Base-by-base conservation (phyloP, 2,113 vertebrate species). In the Myrmecobius fasciatus region DNA sequence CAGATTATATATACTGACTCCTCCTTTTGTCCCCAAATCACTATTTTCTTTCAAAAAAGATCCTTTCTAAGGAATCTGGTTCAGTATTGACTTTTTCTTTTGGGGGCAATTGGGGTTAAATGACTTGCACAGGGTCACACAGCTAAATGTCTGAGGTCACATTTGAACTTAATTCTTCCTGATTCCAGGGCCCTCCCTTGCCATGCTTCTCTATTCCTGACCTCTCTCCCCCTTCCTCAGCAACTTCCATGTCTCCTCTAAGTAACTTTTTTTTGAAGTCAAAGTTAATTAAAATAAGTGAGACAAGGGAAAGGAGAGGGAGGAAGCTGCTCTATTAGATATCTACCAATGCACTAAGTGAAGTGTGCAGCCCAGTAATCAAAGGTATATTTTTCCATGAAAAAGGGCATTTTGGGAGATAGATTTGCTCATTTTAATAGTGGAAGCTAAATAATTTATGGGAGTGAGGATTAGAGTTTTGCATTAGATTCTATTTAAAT, bases 381-480 rank as follows among this genome's bases (percentile, higher is more conserved):
- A 49, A 56, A 60, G 88, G 12, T 24, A 46, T 46, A 36, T 54
- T 28, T 8, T 60, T 48, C 47, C 25, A 8, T 47, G 53, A 12
- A n/a, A 43, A 26, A 25, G 47, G 91, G 11, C 24, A 31, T 53
- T 22, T 9, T 25, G 20, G 91, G 31, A 52, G 91, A 91, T 26
- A 20, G 4, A 75, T 6, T 17, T 26, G 91, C 14, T 60, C 51
- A 24, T 88, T 96, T 60, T 89, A 46, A 88, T 28, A 43, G 54
- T 22, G 48, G 52, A 95, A 93, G 48, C 53, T 88, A 96, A 94
- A 91, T 12, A 67, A 47, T 54, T 90, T 94, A 60, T 49, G 89
- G 48, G 22, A 26, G 0, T 47, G 0, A 49, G 25, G 24, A 9
- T 8, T 75, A 91, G 25, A 60, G 17, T 8, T 8, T 93, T 92